A percentile compares a stretch with the other conserved stretches of the same genome.
Evolutionary conservation across 2,888 invertebrate genomes (phyloP).

Genomic region (Yponomeuta evonymella): DNA sequence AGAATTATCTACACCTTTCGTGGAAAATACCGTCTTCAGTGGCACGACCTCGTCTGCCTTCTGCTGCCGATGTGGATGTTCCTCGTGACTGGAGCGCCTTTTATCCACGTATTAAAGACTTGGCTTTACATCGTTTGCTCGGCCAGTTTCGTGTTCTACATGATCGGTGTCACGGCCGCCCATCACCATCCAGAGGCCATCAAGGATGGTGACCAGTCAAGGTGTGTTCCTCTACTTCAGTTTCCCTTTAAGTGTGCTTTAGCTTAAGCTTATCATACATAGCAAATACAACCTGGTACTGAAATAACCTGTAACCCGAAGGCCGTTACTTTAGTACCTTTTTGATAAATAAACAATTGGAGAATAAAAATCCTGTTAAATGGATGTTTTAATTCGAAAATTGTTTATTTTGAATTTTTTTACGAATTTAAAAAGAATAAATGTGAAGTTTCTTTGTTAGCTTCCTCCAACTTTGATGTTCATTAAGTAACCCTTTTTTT

Average conservation of each 20-base stretch:
- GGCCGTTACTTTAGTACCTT: too few relatives aligned
- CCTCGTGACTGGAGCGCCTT: conserved; percentile 41
- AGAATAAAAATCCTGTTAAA: too few relatives aligned
- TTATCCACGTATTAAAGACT: conserved; percentile 47
- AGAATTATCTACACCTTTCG: neutral
- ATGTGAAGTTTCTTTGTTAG: too few relatives aligned
- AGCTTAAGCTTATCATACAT: too few relatives aligned
- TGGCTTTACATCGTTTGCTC: conserved; percentile 77
- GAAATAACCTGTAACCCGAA: too few relatives aligned
- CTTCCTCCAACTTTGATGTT: too few relatives aligned
- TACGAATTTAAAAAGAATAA: too few relatives aligned
- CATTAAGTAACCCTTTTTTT: too few relatives aligned
- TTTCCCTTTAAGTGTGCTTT: neutral
- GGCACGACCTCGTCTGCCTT: conserved; percentile 53
- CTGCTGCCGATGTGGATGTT: conserved; percentile 63
- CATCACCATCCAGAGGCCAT: conserved; percentile 89
- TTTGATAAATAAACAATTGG: too few relatives aligned
- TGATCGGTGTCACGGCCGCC: conserved; percentile 83
- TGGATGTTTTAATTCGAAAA: too few relatives aligned
- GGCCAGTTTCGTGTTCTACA: conserved; percentile 77
- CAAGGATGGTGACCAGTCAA: conserved; percentile 85
- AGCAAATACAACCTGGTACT: too few relatives aligned
- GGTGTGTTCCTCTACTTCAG: conserved; percentile 44
- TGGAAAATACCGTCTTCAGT: conserved; percentile 19
- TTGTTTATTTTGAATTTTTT: too few relatives aligned